Evolutionary conservation across 2,888 invertebrate species (phyloP), one percentile per base, ranked within the genome.

Genomic region (Trichopria drosophilae): DNA sequence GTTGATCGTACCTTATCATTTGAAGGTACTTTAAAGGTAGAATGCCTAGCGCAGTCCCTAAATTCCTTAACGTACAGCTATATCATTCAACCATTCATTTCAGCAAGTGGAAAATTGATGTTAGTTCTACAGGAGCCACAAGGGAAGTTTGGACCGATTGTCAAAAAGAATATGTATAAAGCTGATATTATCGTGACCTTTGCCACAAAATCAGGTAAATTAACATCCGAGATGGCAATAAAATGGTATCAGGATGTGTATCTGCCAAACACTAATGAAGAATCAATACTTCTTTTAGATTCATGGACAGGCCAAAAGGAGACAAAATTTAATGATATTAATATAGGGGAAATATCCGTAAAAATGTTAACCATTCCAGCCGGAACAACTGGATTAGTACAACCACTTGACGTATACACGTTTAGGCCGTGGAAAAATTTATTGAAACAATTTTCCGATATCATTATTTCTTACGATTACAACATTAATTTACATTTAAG

Each of bases 81-180:
- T 31, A 58, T 53, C 6, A 55, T 55, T 6, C 55, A 37, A 29
- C 44, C 46, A 1, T 18, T 29, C 1, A 23, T 50, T 24, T 50
- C 39, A 22, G 40, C 37, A 20, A 37, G 15, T 26, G 39, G 46
- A 26, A 34, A 23, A 20, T 28, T 55, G 22, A 26, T 51, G 22
- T 46, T 51, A 12, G 42, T 52, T 29, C 32, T 57, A 10, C 23
- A 53, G 41, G 57, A 57, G 51, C 48, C 40, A 39, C 18, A 34
- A 48, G 53, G 49, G 15, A 26, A 52, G 54, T 58, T 58, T 18
- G 48, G 54, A 15, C 50, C 51, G 23, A 44, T 12, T n/a, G 51
- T 56, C 26, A 32, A 48, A 28, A 57, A 48, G 44, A 44, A 22
- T 46, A 41, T 56, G 13, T 55, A 47, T 20, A 53, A 47, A 45